phyloP scores from a whole-genome alignment of 37 sponge, comb jelly and placozoan genomes.

The Axinella damicornis region DNA sequence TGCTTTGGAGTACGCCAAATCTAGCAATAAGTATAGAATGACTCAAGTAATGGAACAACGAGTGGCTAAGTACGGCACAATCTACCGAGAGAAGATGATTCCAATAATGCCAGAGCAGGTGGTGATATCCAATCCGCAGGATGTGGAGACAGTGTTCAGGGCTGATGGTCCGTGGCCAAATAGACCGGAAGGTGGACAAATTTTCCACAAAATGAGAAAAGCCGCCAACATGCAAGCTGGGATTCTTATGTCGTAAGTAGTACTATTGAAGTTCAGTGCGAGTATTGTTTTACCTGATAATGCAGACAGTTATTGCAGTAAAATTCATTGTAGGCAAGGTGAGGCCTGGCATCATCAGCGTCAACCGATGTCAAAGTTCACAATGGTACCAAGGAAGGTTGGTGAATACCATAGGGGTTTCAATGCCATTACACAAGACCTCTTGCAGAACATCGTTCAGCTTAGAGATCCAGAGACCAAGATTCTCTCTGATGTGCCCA shows the following conservation, averaged over 20 bases:
- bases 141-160: constrained; percentile 67
- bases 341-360: constrained; percentile 55
- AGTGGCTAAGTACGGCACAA: constrained; percentile 29
- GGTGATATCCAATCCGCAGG: constrained; percentile 36
- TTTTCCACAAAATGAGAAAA: constrained; percentile 6
- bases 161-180: constrained; percentile 55
- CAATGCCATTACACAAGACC: constrained; percentile 48
- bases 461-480: not conserved
- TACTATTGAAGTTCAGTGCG: too few species aligned
- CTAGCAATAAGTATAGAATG: constrained; percentile 1
- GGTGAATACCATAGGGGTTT: constrained; percentile 25
- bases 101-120: constrained; percentile 45
- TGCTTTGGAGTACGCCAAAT: constrained; percentile 22
- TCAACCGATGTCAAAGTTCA: constrained; percentile 69
- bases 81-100: constrained; percentile 55
- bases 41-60: constrained; percentile 15
- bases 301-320: too few species aligned
- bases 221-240: too few species aligned
- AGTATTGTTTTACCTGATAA: too few species aligned
- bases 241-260: too few species aligned
- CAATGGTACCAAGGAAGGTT: constrained; percentile 41
- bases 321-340: too few species aligned
- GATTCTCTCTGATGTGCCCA: constrained; percentile 13
- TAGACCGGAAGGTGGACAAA: constrained; percentile 32
- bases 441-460: constrained; percentile 12